Percentiles rank a stretch among this genome's conserved stretches.
These are phyloP conservation scores for Astropecten irregularis DNA, from an alignment of 53 echinoderm and acorn worm genomes.

Conservation along the genomic window DNA sequence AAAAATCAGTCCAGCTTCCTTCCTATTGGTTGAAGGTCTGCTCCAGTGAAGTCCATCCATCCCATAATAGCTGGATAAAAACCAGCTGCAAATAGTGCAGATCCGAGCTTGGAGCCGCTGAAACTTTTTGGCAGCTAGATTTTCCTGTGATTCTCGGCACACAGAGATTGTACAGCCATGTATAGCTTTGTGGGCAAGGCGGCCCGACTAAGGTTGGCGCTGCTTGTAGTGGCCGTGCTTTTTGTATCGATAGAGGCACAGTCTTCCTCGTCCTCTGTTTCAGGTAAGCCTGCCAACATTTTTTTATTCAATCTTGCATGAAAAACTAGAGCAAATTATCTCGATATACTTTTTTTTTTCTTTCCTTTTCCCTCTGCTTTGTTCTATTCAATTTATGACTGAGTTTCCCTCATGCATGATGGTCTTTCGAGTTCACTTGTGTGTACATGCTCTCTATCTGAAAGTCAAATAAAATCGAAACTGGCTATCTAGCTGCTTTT, in stretches of 20 bases:
- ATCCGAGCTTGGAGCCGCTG: constrained; percentile 46
- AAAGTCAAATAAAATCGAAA: too few species aligned
- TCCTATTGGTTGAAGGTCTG: constrained; percentile 81
- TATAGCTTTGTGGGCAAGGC: constrained; percentile 97
- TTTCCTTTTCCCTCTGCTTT: constrained; percentile 7
- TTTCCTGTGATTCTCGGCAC: constrained; percentile 61
- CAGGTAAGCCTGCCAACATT: constrained; percentile 20
- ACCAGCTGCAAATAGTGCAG: constrained; percentile 30
- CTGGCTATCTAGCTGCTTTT: too few species aligned
- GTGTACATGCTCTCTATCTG: constrained; percentile 73
- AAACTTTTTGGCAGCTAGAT: constrained; percentile 52
- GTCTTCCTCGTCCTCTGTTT: not conserved
- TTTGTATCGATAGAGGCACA: constrained; percentile 8
- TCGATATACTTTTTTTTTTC: not conserved
- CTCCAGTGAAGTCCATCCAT: constrained; percentile 73
- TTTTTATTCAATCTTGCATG: constrained; percentile 26
- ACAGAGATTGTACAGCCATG: constrained; percentile 97
- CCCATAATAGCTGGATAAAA: constrained; percentile 97
- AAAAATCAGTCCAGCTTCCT: constrained; percentile 57
- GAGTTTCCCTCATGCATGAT: constrained; percentile 65
- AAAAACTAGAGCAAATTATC: not conserved
- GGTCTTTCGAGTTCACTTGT: constrained; percentile 69
- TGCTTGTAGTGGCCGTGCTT: constrained; percentile 61
- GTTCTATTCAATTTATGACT: constrained; percentile 25
- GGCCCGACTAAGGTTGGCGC: constrained; percentile 60